These are phyloP conservation scores for Teinopalpus imperialis DNA, from an alignment of 2,888 invertebrate genomes.

Conservation along the genomic window DNA sequence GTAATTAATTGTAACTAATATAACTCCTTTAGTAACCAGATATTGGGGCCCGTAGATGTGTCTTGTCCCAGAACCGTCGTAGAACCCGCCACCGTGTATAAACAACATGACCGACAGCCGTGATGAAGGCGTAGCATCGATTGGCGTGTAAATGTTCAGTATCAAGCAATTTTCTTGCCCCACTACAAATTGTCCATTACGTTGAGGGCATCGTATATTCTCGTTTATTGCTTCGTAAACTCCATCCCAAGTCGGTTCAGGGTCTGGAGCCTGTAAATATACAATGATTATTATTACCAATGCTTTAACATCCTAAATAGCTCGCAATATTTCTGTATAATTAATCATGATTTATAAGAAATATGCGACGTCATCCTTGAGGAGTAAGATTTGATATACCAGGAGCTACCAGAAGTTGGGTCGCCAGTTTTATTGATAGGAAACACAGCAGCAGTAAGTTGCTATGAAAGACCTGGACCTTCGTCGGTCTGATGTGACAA, in stretches of 20 bases:
- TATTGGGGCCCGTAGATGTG: slow-evolving; percentile 59
- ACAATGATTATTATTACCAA: too few species aligned
- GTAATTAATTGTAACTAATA: slow-evolving; percentile 64
- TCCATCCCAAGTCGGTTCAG: slow-evolving; percentile 57
- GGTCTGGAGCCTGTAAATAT: slow-evolving; percentile 56
- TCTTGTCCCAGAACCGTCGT: slow-evolving; percentile 49
- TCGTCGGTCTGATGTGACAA: too few species aligned
- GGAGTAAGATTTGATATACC: too few species aligned
- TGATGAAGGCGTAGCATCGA: slow-evolving; percentile 32
- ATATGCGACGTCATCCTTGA: too few species aligned
- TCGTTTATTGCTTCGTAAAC: slow-evolving; percentile 58
- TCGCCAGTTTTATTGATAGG: too few species aligned
- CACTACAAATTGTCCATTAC: slow-evolving; percentile 35
- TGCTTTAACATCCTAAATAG: too few species aligned
- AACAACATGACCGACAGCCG: slow-evolving; percentile 64
- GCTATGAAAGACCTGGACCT: too few species aligned
- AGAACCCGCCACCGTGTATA: slow-evolving; percentile 68
- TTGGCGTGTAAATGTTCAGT: slow-evolving; percentile 59
- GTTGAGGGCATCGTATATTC: slow-evolving; percentile 53
- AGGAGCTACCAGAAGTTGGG: too few species aligned
- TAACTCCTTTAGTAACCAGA: slow-evolving; percentile 52
- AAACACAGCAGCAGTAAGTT: too few species aligned
- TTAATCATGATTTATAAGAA: too few species aligned
- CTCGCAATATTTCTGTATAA: too few species aligned
- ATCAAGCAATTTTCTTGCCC: slow-evolving; percentile 56